Evolutionary conservation across 2,113 vertebrate genomes (phyloP).

Genomic region (Clinocottus analis): DNA sequence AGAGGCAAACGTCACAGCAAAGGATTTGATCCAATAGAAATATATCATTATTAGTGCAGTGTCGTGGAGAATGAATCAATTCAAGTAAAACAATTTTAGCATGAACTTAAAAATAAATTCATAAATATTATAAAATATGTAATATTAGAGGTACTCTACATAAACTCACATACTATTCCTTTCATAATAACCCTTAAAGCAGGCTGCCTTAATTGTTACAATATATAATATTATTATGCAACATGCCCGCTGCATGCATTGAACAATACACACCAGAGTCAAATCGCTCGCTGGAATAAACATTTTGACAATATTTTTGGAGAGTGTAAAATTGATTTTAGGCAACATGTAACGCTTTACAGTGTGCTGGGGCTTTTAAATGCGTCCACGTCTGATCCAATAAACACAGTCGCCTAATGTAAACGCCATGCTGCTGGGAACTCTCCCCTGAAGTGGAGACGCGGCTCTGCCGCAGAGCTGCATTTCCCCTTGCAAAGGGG

Average conservation of each 20-base stretch:
- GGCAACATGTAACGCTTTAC: background rate
- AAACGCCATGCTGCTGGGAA: background rate
- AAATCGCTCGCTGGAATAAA: background rate
- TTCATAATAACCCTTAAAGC: background rate
- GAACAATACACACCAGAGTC: background rate
- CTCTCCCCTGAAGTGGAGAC: background rate
- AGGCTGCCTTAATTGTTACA: background rate
- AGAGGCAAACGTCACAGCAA: slow-evolving; percentile 11
- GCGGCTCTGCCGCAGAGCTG: slow-evolving; percentile 58
- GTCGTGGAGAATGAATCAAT: background rate
- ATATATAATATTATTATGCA: background rate
- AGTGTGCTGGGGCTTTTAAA: background rate
- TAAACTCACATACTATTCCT: background rate
- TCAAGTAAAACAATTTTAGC: background rate
- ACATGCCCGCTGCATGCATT: no score
- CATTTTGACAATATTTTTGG: background rate
- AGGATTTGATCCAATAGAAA: background rate
- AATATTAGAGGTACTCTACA: background rate
- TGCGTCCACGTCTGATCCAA: background rate
- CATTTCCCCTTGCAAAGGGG: slow-evolving; percentile 75
- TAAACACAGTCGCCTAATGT: background rate
- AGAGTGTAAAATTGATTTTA: background rate
- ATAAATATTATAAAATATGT: background rate
- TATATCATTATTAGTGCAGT: background rate
- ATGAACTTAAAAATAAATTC: background rate